Conservation (phyloP, 1,140 invertebrate species). For the Neodiprion fabricii region DNA sequence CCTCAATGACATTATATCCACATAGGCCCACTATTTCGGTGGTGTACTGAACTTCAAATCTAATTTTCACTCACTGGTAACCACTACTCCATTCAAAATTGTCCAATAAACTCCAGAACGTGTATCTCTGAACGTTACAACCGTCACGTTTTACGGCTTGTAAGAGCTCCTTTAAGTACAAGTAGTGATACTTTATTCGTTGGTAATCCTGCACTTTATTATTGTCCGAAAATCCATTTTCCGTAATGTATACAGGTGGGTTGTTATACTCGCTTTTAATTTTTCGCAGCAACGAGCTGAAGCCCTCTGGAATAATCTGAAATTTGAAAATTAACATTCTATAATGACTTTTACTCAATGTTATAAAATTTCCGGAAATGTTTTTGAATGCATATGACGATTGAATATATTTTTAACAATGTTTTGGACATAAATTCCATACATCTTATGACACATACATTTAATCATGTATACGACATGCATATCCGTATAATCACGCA, state of each 20-base stretch:
- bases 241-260: conserved; percentile 73
- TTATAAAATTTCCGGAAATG: neutral
- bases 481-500: too few species aligned
- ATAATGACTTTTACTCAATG: neutral
- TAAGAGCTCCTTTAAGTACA: neutral
- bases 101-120: neutral
- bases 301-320: conserved; percentile 68
- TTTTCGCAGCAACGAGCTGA: conserved; percentile 73
- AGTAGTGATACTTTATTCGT: neutral
- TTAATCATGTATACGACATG: too few species aligned
- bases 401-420: too few species aligned
- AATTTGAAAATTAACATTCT: conserved; percentile 20
- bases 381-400: too few species aligned
- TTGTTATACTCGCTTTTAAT: conserved; percentile 73
- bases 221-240: conserved; percentile 72
- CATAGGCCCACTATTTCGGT: too few species aligned
- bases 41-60: too few species aligned
- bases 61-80: neutral
- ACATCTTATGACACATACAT: too few species aligned
- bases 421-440: too few species aligned
- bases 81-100: neutral
- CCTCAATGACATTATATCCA: too few species aligned
- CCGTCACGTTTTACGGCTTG: neutral
- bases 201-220: neutral
- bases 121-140: neutral